phyloP scores from a whole-genome alignment of 2,888 invertebrate genomes.

The Phania funesta region DNA sequence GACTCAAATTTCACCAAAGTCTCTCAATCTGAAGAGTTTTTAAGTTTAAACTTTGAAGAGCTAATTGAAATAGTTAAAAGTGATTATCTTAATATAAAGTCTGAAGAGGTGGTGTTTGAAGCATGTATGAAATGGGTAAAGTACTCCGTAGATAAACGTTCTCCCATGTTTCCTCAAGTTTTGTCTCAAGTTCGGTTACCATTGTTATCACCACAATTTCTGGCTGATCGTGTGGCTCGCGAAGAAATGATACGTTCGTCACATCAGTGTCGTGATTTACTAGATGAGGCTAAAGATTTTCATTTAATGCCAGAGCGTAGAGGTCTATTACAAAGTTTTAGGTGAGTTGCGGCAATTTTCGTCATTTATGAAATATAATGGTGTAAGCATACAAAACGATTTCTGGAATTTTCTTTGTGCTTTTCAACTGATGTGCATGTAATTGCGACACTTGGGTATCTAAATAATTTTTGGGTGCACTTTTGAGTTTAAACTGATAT shows the following conservation, averaged over 20 bases:
- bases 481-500: too few relatives aligned
- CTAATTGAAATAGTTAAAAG: conserved; percentile 86
- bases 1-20: conserved; percentile 87
- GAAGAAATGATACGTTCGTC: conserved; percentile 89
- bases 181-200: conserved; percentile 89
- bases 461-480: too few relatives aligned
- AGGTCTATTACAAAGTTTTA: conserved; percentile 87
- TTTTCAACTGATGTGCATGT: too few relatives aligned
- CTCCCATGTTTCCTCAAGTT: conserved; percentile 84
- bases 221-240: conserved; percentile 89
- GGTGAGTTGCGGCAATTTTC: conserved; percentile 63
- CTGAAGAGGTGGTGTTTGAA: conserved; percentile 92
- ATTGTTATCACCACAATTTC: conserved; percentile 88
- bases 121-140: conserved; percentile 91
- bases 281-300: conserved; percentile 94
- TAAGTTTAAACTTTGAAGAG: conserved; percentile 83
- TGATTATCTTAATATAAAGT: conserved; percentile 88
- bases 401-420: too few relatives aligned
- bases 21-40: conserved; percentile 88
- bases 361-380: too few relatives aligned
- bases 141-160: conserved; percentile 83
- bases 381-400: too few relatives aligned
- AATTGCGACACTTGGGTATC: too few relatives aligned
- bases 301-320: conserved; percentile 92
- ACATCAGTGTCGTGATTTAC: conserved; percentile 89